These are phyloP conservation scores for Tarsius wallacei DNA, from an alignment of 2,797 vertebrate species.

Conservation along the genomic window DNA sequence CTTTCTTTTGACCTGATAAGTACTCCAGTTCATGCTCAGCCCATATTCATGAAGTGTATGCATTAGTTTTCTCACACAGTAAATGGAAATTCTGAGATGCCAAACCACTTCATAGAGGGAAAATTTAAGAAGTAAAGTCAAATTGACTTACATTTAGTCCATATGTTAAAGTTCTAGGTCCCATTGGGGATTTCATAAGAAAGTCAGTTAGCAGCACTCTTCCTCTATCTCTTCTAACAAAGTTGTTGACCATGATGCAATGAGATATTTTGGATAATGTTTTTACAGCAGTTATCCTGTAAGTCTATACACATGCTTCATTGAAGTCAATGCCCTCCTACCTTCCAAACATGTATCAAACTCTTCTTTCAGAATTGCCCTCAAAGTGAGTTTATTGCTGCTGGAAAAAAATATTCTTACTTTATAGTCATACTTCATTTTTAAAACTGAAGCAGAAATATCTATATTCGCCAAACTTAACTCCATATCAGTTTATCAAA, in stretches of 20 bases:
- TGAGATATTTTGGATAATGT: background rate
- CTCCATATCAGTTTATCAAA: background rate
- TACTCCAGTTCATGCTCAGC: background rate
- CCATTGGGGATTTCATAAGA: background rate
- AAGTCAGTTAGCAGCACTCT: background rate
- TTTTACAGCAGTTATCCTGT: background rate
- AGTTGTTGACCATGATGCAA: background rate
- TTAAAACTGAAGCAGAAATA: slow-evolving; percentile 30
- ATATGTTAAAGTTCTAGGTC: background rate
- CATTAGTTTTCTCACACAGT: slow-evolving; percentile 29
- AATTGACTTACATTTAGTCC: background rate
- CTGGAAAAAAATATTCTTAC: slow-evolving; percentile 47
- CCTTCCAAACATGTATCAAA: slow-evolving; percentile 20
- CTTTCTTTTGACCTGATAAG: slow-evolving; percentile 31
- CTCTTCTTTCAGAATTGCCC: slow-evolving; percentile 38
- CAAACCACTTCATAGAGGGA: slow-evolving; percentile 41
- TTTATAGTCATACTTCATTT: background rate
- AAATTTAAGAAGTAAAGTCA: background rate
- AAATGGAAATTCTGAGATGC: slow-evolving; percentile 19
- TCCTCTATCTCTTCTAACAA: background rate
- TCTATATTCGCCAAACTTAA: background rate
- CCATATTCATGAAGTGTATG: background rate
- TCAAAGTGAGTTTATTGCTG: background rate
- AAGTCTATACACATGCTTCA: background rate
- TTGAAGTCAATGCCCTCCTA: background rate